Evolutionary conservation across 2,113 vertebrate genomes (phyloP), one percentile per base, ranked within the genome.

Genomic region (Aspidoscelis tigris): DNA sequence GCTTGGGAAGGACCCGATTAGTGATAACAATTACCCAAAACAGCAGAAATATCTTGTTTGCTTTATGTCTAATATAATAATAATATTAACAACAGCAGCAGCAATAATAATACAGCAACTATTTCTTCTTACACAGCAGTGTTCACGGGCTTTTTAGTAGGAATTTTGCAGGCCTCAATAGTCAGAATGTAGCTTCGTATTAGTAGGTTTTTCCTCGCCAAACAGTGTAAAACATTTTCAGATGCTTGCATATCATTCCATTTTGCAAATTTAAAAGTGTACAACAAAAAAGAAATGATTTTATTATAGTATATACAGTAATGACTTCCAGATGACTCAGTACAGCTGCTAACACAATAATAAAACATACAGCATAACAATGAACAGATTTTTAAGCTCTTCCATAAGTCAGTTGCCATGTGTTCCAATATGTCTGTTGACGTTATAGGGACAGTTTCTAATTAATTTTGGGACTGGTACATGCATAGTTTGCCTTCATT

Each of bases 141-240:
- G 82, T 88, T 94, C 88, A 83, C 87, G 90, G 88, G 88, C 75
- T 93, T 92, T 92, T 93, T 86, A 33, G 88, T 89, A 82, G 90
- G 89, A 89, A 93, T 85, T 68, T 66, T 73, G 84, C 87, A 83
- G 89, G 89, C 90, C 90, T 92, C 91, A 92, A 92, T 94, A 91
- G 88, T 92, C 89, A 91, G 85, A 93, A 92, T 86, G 89, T 94
- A 92, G 79, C 84, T 93, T 89, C 93, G 89, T 84, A 84, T 91
- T 90, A 89, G 91, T 93, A 86, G 86, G 89, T 83, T 86, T 91
- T 87, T 84, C 22, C 88, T 87, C 88, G 88, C 87, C 80, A 82
- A 86, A 94, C 86, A 89, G 86, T 55, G 85, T 82, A 77, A 80
- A 90, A 78, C 81, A 88, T 77, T 89, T 84, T 91, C 78, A 92